phyloP scores from a whole-genome alignment of 2,113 vertebrate genomes.

The Brachypodius melanocephalos region DNA sequence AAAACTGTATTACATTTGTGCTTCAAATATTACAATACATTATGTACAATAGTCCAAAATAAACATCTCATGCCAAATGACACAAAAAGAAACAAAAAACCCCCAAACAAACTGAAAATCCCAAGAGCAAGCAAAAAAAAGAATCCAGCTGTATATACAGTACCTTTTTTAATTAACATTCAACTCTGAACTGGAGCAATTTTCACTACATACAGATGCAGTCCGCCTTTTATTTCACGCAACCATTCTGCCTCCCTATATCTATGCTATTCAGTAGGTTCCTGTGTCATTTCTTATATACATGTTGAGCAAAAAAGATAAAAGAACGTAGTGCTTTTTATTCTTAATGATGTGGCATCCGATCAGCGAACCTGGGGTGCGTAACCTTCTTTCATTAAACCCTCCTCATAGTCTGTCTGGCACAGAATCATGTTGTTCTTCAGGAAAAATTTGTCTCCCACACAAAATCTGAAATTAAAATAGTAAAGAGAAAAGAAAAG shows the following conservation, averaged over 20 bases:
- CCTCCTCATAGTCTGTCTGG: slow-evolving; percentile 99
- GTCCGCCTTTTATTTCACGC: slow-evolving; percentile 73
- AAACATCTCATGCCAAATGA: slow-evolving; percentile 97
- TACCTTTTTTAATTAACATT: slow-evolving; percentile 80
- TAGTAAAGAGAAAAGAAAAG: background rate
- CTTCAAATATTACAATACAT: slow-evolving; percentile 96
- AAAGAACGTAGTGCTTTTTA: slow-evolving; percentile 84
- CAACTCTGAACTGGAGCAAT: slow-evolving; percentile 79
- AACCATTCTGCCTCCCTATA: slow-evolving; percentile 79
- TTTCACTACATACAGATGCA: slow-evolving; percentile 79
- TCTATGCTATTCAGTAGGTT: slow-evolving; percentile 88
- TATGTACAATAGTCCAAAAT: slow-evolving; percentile 98
- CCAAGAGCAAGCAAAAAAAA: slow-evolving; percentile 70
- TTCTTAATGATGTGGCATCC: slow-evolving; percentile 57
- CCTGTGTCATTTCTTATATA: slow-evolving; percentile 78
- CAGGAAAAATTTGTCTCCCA: slow-evolving; percentile 99
- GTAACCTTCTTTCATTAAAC: slow-evolving; percentile 98
- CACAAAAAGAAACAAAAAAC: slow-evolving; percentile 79
- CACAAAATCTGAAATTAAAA: slow-evolving; percentile 89
- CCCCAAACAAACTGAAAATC: slow-evolving; percentile 80
- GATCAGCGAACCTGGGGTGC: slow-evolving; percentile 94
- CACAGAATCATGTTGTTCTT: slow-evolving; percentile 99
- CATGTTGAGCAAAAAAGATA: slow-evolving; percentile 78
- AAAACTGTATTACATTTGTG: slow-evolving; percentile 99
- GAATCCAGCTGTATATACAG: slow-evolving; percentile 80